A percentile compares a stretch with the other conserved stretches of the same genome.
Evolutionary conservation across 1,140 invertebrate genomes (phyloP).

Genomic region (Bombus difficillimus): DNA sequence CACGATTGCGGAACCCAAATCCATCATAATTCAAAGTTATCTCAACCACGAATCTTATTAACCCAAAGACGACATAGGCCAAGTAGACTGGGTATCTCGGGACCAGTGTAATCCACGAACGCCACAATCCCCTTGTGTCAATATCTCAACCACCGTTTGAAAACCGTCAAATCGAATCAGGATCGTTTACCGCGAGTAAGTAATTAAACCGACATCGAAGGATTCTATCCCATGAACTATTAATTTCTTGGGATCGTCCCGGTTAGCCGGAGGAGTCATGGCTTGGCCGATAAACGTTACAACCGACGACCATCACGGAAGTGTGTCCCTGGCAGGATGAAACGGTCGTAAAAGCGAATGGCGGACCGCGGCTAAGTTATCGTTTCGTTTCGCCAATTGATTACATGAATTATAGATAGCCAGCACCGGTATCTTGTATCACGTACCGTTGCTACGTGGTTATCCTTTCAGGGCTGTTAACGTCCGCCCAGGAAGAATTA

Average conservation of each 20-base stretch:
- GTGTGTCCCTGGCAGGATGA: constrained; percentile 26
- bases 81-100: background rate
- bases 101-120: background rate
- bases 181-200: no score
- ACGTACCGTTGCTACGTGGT: constrained; percentile 60
- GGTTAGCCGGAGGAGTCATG: background rate
- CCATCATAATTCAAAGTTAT: constrained; percentile 14
- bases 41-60: constrained; percentile 34
- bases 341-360: constrained; percentile 64
- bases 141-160: background rate
- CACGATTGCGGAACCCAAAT: background rate
- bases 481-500: constrained; percentile 68
- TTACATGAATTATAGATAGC: constrained; percentile 73
- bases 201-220: background rate
- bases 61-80: constrained; percentile 13
- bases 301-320: background rate
- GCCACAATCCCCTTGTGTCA: background rate
- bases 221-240: background rate
- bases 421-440: constrained; percentile 34
- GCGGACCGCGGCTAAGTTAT: constrained; percentile 63
- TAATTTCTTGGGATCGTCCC: background rate
- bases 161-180: background rate
- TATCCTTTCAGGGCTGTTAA: constrained; percentile 70
- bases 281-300: constrained; percentile 6
- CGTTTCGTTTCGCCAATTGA: constrained; percentile 69